Evolutionary conservation across 2,888 invertebrate species (phyloP).

Genomic region (Smittia sp.): DNA sequence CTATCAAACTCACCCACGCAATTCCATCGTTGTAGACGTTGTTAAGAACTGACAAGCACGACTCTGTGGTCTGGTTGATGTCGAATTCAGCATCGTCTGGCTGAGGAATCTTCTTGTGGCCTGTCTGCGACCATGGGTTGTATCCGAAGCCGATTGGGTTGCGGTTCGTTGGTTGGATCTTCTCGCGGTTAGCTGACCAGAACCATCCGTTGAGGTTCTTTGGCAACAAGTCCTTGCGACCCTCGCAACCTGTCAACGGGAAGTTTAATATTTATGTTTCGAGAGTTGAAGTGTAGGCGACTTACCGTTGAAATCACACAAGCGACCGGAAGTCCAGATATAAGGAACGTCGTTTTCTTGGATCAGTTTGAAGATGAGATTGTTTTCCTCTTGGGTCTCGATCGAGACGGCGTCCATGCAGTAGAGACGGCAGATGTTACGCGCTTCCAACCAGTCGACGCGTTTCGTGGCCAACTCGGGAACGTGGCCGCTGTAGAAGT

Average conservation of each 20-base stretch:
- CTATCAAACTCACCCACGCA: constrained; percentile 67
- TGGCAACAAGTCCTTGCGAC: constrained; percentile 80
- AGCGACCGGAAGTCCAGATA: constrained; percentile 89
- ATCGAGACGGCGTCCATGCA: constrained; percentile 90
- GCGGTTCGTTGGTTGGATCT: constrained; percentile 79
- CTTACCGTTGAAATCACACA: constrained; percentile 77
- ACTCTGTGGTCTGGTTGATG: constrained; percentile 82
- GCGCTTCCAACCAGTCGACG: constrained; percentile 87
- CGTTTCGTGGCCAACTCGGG: constrained; percentile 74
- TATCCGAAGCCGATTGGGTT: constrained; percentile 61
- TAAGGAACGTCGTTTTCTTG: constrained; percentile 87
- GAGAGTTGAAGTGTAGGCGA: no score
- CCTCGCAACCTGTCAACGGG: constrained; percentile 68
- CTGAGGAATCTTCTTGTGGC: constrained; percentile 83
- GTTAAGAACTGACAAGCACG: constrained; percentile 82
- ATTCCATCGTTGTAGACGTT: constrained; percentile 92
- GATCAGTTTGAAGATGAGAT: constrained; percentile 81
- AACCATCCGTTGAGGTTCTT: constrained; percentile 86
- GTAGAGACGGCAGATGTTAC: constrained; percentile 87
- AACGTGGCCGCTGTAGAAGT: constrained; percentile 82
- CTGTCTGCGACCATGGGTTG: constrained; percentile 88
- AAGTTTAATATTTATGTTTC: not conserved
- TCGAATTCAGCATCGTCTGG: constrained; percentile 91
- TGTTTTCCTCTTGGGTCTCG: constrained; percentile 87
- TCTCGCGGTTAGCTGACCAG: constrained; percentile 88